Base-by-base conservation (phyloP, 2,113 vertebrate species). In the Pseudorhombus dupliciocellatus region DNA sequence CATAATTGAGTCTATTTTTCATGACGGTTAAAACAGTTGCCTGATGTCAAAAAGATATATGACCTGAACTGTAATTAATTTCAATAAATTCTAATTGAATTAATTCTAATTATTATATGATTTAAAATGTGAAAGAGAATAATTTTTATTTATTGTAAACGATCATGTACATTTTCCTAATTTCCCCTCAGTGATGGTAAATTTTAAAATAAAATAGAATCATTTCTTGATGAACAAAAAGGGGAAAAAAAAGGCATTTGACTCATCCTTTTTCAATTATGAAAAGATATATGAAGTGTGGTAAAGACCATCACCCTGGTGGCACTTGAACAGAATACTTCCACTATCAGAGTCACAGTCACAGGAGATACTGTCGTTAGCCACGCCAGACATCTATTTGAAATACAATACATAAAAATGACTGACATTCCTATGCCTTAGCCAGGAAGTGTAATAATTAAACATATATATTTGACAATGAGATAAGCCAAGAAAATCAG, bases 381-480 rank as follows among this genome's bases (percentile, higher is more conserved):
- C 73, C 67, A 54, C 64, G 77, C 31, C 61, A 79, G 70, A 83
- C 69, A 79, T 53, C 61, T 31, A 58, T 83, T 60, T 77, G 48
- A 70, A 76, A 83, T 31, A 62, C 54, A 79, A 63, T 71, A 76
- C 61, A 66, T 14, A 59, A 25, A 75, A 68, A 83, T 76, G 58
- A 55, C 69, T 60, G 79, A 77, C 83, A 85, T 74, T 63, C 66
- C 80, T 73, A 84, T 70, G 83, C 59, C 68, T 77, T 75, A 48
- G 48, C 44, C 67, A 68, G 54, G 54, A 80, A 64, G 70, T 62
- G 73, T 61, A 86, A 59, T 76, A 87, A 88, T 90, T 85, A 85
- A 87, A 84, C 87, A 84, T 73, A 85, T 77, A 90, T 83, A 90
- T 84, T 83, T 79, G 79, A 85, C 59, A 68, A 83, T 72, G 79